A percentile compares a stretch with the other conserved stretches of the same genome.
phyloP scores from a whole-genome alignment of 1,140 invertebrate species.

The Drosophila punjabiensis region DNA sequence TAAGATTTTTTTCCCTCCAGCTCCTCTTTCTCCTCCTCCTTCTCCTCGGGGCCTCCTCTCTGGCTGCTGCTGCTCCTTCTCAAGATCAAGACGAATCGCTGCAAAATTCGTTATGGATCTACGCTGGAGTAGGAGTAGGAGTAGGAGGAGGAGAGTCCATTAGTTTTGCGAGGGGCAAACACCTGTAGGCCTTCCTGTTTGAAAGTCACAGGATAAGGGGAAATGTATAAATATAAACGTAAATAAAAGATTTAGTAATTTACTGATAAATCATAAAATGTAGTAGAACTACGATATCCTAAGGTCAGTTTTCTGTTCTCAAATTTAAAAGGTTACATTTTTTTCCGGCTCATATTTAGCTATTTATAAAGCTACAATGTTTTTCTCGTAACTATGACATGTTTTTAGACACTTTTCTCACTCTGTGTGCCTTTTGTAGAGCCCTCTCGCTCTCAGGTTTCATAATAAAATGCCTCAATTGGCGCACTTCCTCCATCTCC shows the following conservation, averaged over 20 bases:
- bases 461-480: conserved; percentile 38
- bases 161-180: conserved; percentile 16
- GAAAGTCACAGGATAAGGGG: neutral
- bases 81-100: conserved; percentile 69
- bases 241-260: too few species aligned
- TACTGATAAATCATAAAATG: neutral
- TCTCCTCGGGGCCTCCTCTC: neutral
- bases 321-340: neutral
- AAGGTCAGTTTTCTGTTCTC: neutral
- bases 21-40: neutral
- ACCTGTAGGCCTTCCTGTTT: conserved; percentile 41
- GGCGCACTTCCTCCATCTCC: conserved; percentile 40
- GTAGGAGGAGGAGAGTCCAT: neutral
- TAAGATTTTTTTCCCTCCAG: conserved; percentile 74
- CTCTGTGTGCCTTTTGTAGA: neutral
- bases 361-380: neutral
- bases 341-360: neutral
- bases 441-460: neutral
- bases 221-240: neutral
- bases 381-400: neutral
- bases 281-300: neutral
- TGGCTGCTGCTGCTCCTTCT: conserved; percentile 18
- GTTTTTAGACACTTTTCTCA: neutral
- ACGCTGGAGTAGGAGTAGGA: neutral
- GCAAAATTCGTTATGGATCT: conserved; percentile 45